Conservation (phyloP, 2,113 vertebrate genomes). For the Eubucco bourcierii region DNA sequence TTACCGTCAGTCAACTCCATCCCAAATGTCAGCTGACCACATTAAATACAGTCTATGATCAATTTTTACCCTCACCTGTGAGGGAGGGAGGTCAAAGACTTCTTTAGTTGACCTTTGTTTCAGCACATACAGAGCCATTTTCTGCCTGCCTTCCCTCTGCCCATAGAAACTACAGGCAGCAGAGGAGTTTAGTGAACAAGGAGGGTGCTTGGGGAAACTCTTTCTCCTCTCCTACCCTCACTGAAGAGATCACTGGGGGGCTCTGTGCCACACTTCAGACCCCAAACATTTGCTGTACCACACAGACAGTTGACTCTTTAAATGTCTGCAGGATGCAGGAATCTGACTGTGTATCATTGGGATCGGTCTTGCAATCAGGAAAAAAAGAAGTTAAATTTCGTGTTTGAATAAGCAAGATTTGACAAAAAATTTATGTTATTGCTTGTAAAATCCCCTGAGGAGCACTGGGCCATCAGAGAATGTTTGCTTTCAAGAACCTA, state of each 20-base stretch:
- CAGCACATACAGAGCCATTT: not conserved
- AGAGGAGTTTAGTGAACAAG: not conserved
- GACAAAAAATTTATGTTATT: slow-evolving; percentile 46
- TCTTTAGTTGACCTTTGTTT: not conserved
- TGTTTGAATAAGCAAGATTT: slow-evolving; percentile 29
- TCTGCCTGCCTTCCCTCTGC: not conserved
- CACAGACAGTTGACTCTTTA: not conserved
- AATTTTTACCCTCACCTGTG: not conserved
- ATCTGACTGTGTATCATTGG: not conserved
- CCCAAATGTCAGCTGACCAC: not conserved
- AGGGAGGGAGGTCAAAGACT: not conserved
- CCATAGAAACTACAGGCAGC: not conserved
- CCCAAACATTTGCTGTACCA: not conserved
- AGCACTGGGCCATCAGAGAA: slow-evolving; percentile 38
- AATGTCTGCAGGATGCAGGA: not conserved
- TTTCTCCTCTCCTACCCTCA: not conserved
- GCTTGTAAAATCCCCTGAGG: slow-evolving; percentile 47
- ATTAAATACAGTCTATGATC: not conserved
- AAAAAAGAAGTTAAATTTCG: not conserved
- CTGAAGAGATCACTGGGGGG: not conserved
- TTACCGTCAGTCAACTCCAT: not conserved
- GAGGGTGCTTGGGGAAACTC: not conserved
- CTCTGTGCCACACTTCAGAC: not conserved
- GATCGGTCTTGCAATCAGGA: not conserved
- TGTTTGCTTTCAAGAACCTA: slow-evolving; percentile 44